Base-by-base conservation (phyloP, 2,888 invertebrate genomes). In the Eristalinus aeneus region DNA sequence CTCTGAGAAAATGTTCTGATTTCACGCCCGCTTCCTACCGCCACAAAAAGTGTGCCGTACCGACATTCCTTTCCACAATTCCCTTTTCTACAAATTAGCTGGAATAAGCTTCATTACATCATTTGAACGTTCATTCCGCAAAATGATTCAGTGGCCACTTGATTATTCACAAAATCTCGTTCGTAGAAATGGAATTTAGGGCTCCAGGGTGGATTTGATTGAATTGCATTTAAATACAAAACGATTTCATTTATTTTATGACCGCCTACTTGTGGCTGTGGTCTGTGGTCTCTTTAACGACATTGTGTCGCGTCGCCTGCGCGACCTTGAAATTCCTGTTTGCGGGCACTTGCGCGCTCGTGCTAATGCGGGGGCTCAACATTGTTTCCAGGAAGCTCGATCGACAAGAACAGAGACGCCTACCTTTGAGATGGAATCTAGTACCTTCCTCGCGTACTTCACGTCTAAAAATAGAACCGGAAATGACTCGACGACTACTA, bases 401-500 rank as follows among this genome's bases (percentile, higher is more conserved):
- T 27, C 27, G 27, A 27, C 27, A 27, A 27, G 27, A 27, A 8
- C 46, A 4, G 46, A 16, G 46, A 46, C 46, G 46, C 46, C 46
- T 46, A 46, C 46, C 16, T 46, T 46, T 8, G 46, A 16, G 16
- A 60, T 60, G 23, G 60, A 31, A 27, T 60, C 60, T 31, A 9
- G 46, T 46, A 46, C 46, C 46, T 46, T 46, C 46, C 46, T 16
- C 46, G 8, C 46, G 46, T 46, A 46, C 16, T 46, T 46, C 46
- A 46, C 16, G 46, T 9, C 16, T 32, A 34, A 60, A 72, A 68
- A 36, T 61, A n/a, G 20, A 74, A 82, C 77, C 86, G 82, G 86
- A 86, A 86, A 86, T 82, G 27, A 74, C 73, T 76, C n/a, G 76
- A 63, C 46, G 23, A 39, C 22, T 69, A 69, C 58, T 63, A 34